Percentiles rank a stretch among this genome's conserved stretches.
Evolutionary conservation across 2,797 vertebrate species (phyloP).

Genomic region (Xerus rutilus): DNA sequence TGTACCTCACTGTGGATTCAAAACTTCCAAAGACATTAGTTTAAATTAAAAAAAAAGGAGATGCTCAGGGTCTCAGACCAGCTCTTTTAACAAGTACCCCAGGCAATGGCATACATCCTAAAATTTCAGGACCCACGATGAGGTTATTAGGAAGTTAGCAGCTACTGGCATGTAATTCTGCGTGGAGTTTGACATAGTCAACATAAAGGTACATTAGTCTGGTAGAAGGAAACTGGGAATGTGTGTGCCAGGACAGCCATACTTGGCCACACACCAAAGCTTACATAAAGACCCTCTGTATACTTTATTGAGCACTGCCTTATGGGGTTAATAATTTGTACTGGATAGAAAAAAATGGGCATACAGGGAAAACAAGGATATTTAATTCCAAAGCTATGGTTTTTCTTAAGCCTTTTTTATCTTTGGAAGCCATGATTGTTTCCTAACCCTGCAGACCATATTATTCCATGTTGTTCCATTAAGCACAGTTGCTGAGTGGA

Average conservation of each 20-base stretch:
- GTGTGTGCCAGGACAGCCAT: background rate
- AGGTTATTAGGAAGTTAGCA: background rate
- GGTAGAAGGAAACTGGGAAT: conserved; percentile 10
- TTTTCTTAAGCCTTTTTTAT: background rate
- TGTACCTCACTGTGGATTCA: background rate
- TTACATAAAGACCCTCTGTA: background rate
- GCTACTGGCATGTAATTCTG: background rate
- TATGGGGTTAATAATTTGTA: conserved; percentile 54
- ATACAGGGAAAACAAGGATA: conserved; percentile 2
- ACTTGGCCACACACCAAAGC: background rate
- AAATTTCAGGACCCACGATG: background rate
- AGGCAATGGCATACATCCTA: background rate
- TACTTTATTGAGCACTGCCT: conserved; percentile 34
- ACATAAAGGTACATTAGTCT: background rate
- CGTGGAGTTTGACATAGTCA: background rate
- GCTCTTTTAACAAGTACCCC: conserved; percentile 46
- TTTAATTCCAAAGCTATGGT: conserved; percentile 52
- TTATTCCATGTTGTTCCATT: background rate
- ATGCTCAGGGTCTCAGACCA: background rate
- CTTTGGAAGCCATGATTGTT: conserved; percentile 30
- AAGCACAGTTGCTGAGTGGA: background rate
- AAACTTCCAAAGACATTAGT: conserved; percentile 20
- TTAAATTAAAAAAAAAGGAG: background rate
- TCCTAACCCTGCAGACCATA: conserved; percentile 46
- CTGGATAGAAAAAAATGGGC: background rate